A percentile compares a stretch with the other conserved stretches of the same genome.
phyloP scores from a whole-genome alignment of 2,888 invertebrate species.

The Tenthredo amoena region DNA sequence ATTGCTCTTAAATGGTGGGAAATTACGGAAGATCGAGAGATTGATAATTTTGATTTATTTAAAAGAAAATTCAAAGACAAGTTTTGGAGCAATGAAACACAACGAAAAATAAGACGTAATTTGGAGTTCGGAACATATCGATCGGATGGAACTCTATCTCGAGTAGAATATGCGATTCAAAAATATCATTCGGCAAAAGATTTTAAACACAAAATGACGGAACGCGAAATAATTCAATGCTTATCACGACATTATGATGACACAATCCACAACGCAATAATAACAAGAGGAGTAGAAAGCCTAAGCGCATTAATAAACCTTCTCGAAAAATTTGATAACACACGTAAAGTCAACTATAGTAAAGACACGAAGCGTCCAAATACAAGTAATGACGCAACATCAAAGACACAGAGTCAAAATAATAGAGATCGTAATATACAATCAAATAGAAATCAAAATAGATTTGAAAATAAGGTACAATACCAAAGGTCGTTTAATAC shows the following conservation, averaged over 20 bases:
- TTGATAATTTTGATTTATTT: neutral
- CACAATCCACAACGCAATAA: neutral
- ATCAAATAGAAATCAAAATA: too few species aligned
- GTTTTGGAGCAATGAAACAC: neutral
- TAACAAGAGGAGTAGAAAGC: neutral
- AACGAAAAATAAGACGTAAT: neutral
- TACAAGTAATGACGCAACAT: neutral
- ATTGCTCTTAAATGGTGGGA: neutral
- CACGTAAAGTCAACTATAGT: neutral
- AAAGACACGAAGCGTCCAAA: neutral
- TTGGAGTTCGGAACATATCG: neutral
- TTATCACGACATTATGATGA: neutral
- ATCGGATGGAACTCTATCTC: neutral
- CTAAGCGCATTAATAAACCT: neutral
- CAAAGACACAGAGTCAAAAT: neutral
- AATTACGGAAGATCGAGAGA: neutral
- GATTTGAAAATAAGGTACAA: too few species aligned
- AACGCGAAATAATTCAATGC: neutral
- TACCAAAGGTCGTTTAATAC: too few species aligned
- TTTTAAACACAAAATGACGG: neutral
- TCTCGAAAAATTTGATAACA: neutral
- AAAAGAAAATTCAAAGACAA: neutral
- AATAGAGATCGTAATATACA: neutral
- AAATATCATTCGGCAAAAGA: neutral
- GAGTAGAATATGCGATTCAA: neutral